Percentiles rank a stretch among this genome's conserved stretches.
phyloP scores from a whole-genome alignment of 2,888 invertebrate species.

The Acrobasis consociella region DNA sequence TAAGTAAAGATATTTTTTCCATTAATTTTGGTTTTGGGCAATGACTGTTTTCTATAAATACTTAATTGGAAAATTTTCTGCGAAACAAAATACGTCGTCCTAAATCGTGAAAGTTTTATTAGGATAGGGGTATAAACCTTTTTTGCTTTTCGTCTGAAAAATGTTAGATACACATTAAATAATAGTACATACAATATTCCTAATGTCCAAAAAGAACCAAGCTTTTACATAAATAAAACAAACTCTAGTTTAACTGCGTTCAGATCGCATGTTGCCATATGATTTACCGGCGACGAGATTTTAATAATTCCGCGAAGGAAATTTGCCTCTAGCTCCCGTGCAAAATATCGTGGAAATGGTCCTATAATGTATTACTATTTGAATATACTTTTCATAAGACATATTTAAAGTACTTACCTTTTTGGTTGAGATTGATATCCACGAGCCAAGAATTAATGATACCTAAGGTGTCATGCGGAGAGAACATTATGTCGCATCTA shows the following conservation, averaged over 20 bases:
- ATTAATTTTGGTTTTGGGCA: too few relatives aligned
- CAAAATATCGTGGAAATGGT: not conserved
- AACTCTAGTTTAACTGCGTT: constrained; percentile 7
- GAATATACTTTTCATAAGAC: not conserved
- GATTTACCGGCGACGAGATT: constrained; percentile 14
- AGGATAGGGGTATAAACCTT: too few relatives aligned
- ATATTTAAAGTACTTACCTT: not conserved
- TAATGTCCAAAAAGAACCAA: not conserved
- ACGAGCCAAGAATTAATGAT: too few relatives aligned
- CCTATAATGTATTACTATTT: not conserved
- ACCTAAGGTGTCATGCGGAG: too few relatives aligned
- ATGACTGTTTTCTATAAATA: too few relatives aligned
- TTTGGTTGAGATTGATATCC: too few relatives aligned
- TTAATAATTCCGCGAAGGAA: constrained; percentile 17
- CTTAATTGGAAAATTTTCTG: too few relatives aligned
- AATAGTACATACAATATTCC: not conserved
- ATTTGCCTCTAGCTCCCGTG: constrained; percentile 9
- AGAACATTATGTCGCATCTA: too few relatives aligned
- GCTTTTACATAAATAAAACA: constrained; percentile 4
- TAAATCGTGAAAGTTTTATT: too few relatives aligned
- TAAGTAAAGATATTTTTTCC: too few relatives aligned
- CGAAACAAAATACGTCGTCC: too few relatives aligned
- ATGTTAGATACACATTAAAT: not conserved
- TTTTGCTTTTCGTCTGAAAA: not conserved
- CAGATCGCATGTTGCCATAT: constrained; percentile 12